These are phyloP conservation scores for Trachymyrmex septentrionalis DNA, from an alignment of 1,140 invertebrate genomes.

Conservation along the genomic window DNA sequence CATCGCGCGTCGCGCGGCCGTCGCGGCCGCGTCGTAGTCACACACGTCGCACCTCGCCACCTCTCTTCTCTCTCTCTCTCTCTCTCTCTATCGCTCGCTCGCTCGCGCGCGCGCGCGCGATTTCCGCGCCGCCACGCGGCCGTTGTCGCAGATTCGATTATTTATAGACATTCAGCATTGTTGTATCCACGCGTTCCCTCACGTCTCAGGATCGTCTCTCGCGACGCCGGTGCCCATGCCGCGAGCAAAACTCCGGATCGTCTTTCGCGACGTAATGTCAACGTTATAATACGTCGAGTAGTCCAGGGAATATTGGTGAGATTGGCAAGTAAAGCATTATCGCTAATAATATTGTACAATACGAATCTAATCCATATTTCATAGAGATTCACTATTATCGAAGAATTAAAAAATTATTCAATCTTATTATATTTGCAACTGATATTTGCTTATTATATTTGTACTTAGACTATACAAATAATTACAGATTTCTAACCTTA, in stretches of 20 bases:
- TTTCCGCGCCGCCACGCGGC: conserved; percentile 29
- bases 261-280: background rate
- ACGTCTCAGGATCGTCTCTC: background rate
- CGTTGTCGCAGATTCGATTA: conserved; percentile 59
- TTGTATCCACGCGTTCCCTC: conserved; percentile 58
- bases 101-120: conserved; percentile 28
- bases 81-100: background rate
- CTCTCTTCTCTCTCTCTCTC: background rate
- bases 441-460: no score
- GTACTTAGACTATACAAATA: background rate
- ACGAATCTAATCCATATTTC: no score
- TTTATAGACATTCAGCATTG: conserved; percentile 72
- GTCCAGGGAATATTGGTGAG: no score
- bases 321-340: background rate
- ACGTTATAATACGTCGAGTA: background rate
- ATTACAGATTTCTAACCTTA: background rate
- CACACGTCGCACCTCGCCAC: background rate
- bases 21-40: conserved; percentile 45
- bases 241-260: background rate
- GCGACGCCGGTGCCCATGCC: background rate
- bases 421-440: background rate
- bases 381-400: no score
- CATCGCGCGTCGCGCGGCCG: conserved; percentile 34
- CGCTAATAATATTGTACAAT: no score
- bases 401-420: background rate